Percentiles rank a stretch among this genome's conserved stretches.
Conservation (phyloP, 1,140 invertebrate species). For the Lucilia sericata region DNA sequence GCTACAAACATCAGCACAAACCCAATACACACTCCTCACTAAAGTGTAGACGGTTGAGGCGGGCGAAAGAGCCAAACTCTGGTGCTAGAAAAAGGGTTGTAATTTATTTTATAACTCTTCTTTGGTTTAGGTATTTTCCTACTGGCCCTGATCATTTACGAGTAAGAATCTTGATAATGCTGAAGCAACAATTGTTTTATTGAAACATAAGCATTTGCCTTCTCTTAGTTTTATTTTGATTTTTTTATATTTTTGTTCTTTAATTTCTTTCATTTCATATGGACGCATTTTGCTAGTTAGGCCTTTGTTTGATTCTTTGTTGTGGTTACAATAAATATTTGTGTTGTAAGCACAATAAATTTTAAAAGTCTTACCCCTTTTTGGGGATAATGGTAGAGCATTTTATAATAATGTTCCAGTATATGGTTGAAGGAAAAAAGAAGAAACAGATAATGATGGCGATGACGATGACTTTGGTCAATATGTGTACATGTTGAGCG, state of each 20-base stretch:
- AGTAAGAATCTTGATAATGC: not conserved
- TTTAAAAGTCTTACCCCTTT: conserved; percentile 3
- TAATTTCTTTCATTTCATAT: not conserved
- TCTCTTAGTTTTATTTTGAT: not conserved
- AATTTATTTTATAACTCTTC: too few relatives aligned
- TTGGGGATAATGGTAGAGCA: not conserved
- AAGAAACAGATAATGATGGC: not conserved
- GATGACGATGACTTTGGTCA: conserved; percentile 27
- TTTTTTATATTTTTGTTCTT: not conserved
- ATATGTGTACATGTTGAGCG: not conserved
- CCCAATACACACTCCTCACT: too few relatives aligned
- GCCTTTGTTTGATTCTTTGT: not conserved
- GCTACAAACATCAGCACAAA: too few relatives aligned
- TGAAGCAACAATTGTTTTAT: not conserved
- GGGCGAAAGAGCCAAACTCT: too few relatives aligned
- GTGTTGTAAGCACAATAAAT: conserved; percentile 36
- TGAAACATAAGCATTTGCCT: conserved; percentile 18
- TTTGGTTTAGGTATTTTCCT: too few relatives aligned
- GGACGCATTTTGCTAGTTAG: not conserved
- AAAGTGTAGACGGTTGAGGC: too few relatives aligned
- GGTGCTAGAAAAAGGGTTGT: too few relatives aligned
- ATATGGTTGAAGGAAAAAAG: not conserved
- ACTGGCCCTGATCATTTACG: not conserved
- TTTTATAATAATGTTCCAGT: not conserved
- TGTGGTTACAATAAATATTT: conserved; percentile 41